phyloP scores from a whole-genome alignment of 2,797 vertebrate genomes.

The Acanthopagrus latus region DNA sequence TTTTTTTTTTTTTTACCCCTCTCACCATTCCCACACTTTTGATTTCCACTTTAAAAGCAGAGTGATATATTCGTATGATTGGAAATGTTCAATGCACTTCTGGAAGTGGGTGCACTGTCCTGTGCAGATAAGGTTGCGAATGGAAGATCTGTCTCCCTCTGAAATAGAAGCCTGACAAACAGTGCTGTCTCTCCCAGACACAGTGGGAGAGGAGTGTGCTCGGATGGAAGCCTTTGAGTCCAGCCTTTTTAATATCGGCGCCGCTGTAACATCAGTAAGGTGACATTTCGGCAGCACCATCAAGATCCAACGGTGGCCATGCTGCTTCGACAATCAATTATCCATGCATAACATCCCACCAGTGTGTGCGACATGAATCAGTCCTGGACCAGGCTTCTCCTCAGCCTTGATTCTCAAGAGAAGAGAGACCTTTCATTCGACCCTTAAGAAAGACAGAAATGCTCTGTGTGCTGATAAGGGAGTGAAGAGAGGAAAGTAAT shows the following conservation, averaged over 20 bases:
- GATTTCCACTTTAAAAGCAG: constrained; percentile 85
- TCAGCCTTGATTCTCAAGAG: constrained; percentile 78
- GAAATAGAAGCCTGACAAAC: constrained; percentile 85
- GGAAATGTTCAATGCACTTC: constrained; percentile 84
- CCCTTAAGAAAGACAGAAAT: constrained; percentile 78
- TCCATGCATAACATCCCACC: constrained; percentile 85
- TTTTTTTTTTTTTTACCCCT: constrained; percentile 11
- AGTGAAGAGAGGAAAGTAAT: constrained; percentile 61
- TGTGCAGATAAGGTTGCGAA: constrained; percentile 85
- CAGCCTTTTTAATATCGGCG: constrained; percentile 86
- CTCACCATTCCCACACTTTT: constrained; percentile 78
- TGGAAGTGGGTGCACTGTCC: constrained; percentile 85
- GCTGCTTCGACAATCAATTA: constrained; percentile 88
- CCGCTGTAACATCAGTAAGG: constrained; percentile 87
- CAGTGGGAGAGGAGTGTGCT: constrained; percentile 83
- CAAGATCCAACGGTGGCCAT: constrained; percentile 86
- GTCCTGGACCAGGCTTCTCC: constrained; percentile 77
- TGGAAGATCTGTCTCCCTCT: constrained; percentile 78
- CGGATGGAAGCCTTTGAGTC: constrained; percentile 85
- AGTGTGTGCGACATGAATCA: constrained; percentile 87
- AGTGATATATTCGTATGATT: constrained; percentile 83
- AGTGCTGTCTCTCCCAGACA: constrained; percentile 78
- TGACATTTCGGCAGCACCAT: constrained; percentile 89
- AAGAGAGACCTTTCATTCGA: constrained; percentile 80
- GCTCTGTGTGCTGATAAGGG: constrained; percentile 79